Evolutionary conservation across 2,113 vertebrate species (phyloP).

Genomic region (Pristiophorus japonicus): DNA sequence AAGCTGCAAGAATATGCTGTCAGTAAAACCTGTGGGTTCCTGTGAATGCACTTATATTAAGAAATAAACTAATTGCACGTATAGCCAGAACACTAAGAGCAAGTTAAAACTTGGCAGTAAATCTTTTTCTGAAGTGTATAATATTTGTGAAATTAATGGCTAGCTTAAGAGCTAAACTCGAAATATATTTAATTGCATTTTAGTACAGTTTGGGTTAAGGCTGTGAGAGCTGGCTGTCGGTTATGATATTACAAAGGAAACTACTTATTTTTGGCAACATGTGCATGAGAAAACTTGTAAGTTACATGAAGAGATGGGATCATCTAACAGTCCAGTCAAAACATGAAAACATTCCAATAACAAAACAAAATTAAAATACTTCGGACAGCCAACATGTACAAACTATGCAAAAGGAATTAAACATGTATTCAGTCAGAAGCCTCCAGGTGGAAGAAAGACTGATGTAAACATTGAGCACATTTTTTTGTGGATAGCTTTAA

Average conservation of each 20-base stretch:
- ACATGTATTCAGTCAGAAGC: background rate
- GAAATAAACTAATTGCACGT: background rate
- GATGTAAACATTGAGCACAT: background rate
- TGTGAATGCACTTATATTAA: background rate
- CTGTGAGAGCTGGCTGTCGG: background rate
- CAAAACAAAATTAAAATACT: background rate
- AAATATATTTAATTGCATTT: background rate
- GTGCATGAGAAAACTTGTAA: conserved; percentile 26
- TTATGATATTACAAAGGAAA: background rate
- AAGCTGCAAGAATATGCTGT: background rate
- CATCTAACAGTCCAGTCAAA: background rate
- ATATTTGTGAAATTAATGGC: background rate
- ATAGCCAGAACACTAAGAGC: background rate
- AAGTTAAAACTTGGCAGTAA: background rate
- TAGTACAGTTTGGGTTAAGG: background rate
- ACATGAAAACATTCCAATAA: conserved; percentile 19
- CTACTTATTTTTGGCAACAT: background rate
- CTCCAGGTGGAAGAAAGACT: no score
- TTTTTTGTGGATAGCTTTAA: background rate
- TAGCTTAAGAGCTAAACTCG: background rate
- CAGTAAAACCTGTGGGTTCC: background rate
- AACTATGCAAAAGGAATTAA: background rate
- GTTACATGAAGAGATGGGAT: background rate
- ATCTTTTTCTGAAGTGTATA: background rate
- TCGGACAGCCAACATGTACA: background rate